Evolutionary conservation across 1,140 invertebrate species (phyloP).

Genomic region (Dufourea novaeangliae): DNA sequence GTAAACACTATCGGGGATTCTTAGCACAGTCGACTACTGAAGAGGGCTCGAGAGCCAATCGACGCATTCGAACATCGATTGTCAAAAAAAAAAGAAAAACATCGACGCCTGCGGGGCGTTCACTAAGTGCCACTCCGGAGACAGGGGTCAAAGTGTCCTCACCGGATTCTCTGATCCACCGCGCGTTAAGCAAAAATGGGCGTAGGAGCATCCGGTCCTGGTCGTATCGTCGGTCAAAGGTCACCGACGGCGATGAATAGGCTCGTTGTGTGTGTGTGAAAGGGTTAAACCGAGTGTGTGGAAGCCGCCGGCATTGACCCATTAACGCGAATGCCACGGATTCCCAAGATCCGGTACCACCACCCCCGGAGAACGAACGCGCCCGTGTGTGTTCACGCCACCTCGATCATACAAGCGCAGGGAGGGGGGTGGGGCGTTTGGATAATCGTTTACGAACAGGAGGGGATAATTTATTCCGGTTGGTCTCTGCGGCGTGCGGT

Average conservation of each 20-base stretch:
- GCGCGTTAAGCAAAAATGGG: not conserved
- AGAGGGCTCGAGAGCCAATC: too few relatives aligned
- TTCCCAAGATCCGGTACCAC: not conserved
- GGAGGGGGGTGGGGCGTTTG: not conserved
- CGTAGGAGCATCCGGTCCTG: too few relatives aligned
- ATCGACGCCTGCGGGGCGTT: too few relatives aligned
- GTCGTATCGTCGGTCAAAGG: conserved; percentile 16
- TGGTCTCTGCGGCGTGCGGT: not conserved
- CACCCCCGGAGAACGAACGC: too few relatives aligned
- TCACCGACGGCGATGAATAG: conserved; percentile 26
- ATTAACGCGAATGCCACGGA: conserved; percentile 5
- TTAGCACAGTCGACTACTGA: too few relatives aligned
- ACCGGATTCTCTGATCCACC: not conserved
- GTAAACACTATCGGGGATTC: too few relatives aligned
- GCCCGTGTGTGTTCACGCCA: not conserved
- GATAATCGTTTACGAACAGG: not conserved
- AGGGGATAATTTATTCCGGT: conserved; percentile 3
- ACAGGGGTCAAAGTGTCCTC: not conserved
- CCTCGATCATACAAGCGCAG: not conserved
- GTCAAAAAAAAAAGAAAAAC: too few relatives aligned
- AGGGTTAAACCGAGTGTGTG: conserved; percentile 23
- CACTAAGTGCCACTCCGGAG: not conserved
- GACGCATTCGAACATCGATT: too few relatives aligned
- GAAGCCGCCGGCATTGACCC: conserved; percentile 21
- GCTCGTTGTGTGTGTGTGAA: not conserved